These are phyloP conservation scores for Apodemus agrarius DNA, from an alignment of 2,797 vertebrate genomes.

Conservation along the genomic window DNA sequence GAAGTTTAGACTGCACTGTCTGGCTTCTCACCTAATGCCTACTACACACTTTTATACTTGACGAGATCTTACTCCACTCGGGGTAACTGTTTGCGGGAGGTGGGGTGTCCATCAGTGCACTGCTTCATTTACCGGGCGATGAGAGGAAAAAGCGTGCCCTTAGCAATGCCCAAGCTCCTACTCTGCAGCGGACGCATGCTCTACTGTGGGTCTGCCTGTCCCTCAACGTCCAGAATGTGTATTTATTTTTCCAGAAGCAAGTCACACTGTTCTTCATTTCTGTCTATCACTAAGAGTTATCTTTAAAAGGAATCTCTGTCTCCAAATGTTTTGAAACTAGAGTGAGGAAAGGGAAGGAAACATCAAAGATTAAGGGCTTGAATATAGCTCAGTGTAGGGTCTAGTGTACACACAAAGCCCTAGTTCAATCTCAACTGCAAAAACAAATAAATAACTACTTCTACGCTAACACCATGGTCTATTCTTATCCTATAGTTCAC, in stretches of 20 bases:
- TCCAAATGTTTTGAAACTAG: conserved; percentile 37
- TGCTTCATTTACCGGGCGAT: conserved; percentile 16
- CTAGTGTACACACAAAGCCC: neutral
- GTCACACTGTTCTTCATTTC: conserved; percentile 47
- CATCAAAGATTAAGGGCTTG: neutral
- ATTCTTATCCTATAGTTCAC: conserved; percentile 31
- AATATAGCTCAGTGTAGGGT: neutral
- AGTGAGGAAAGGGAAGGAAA: conserved; percentile 15
- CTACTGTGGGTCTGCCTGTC: neutral
- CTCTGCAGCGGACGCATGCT: conserved; percentile 8
- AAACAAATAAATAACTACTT: neutral
- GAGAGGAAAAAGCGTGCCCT: neutral
- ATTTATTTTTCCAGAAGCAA: conserved; percentile 41
- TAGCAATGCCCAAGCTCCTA: neutral
- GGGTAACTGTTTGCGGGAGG: neutral
- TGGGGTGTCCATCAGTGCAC: neutral
- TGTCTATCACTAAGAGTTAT: neutral
- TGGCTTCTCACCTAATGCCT: conserved; percentile 38
- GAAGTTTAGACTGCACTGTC: conserved; percentile 13
- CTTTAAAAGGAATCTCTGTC: conserved; percentile 22
- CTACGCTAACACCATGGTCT: conserved; percentile 17
- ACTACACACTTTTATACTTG: neutral
- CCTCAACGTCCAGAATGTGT: neutral
- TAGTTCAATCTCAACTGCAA: neutral
- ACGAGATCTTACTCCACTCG: conserved; percentile 6